Evolutionary conservation across 1,140 invertebrate genomes (phyloP).

Genomic region (Apis mellifera): Amel_HAv3.1 CM009941.2:11847501-11848000

Average conservation of each 20-base stretch:
- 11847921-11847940: no score
- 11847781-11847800: neutral
- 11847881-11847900: neutral
- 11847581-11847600: conserved; percentile 68
- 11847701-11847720: conserved; percentile 4
- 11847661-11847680: conserved; percentile 5
- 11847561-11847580: conserved; percentile 28
- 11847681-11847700: conserved; percentile 10
- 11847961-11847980: neutral
- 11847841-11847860: no score
- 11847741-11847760: conserved; percentile 17
- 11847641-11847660: conserved; percentile 44
- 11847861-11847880: no score
- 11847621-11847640: conserved; percentile 48
- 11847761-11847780: neutral
- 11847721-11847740: conserved; percentile 26
- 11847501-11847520: no score
- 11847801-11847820: neutral
- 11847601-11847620: conserved; percentile 61
- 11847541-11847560: no score
- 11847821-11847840: neutral
- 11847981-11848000: neutral
- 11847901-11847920: no score
- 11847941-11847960: neutral
- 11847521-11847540: no score